Evolutionary conservation across 2,113 vertebrate genomes (phyloP).

Genomic region (Semnornis frantzii): DNA sequence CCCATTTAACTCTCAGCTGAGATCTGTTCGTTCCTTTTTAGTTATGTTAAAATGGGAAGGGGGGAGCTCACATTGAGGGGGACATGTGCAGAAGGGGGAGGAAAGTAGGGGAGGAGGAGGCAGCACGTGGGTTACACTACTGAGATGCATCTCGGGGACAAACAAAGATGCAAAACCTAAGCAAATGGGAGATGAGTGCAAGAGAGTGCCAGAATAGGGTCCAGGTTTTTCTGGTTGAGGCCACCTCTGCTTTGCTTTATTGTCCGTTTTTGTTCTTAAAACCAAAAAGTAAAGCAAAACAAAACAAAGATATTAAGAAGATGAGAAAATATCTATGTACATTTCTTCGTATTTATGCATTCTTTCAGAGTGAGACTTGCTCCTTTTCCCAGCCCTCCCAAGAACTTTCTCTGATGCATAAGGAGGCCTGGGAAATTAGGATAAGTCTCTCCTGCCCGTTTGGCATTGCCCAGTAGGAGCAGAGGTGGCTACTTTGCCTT

Average conservation of each 20-base stretch:
- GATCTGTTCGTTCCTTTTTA: conserved; percentile 79
- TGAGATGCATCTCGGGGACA: conserved; percentile 62
- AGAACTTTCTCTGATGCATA: conserved; percentile 37
- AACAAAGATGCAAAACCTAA: conserved; percentile 56
- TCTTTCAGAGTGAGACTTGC: not conserved
- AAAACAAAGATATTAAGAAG: not conserved
- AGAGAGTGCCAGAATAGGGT: not conserved
- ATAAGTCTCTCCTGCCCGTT: conserved; percentile 52
- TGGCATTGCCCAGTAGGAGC: conserved; percentile 41
- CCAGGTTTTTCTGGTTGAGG: not conserved
- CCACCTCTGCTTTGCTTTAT: conserved; percentile 54
- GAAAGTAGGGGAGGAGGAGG: not conserved
- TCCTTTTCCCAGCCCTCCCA: not conserved
- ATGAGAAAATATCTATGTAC: not conserved
- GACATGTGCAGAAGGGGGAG: not conserved
- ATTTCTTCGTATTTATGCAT: not conserved
- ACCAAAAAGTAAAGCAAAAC: not conserved
- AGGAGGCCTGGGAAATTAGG: conserved; percentile 68
- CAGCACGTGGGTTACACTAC: fast-evolving
- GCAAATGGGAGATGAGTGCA: not conserved
- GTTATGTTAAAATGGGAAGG: conserved; percentile 69
- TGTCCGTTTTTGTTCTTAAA: conserved; percentile 32
- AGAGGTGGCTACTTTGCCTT: conserved; percentile 46
- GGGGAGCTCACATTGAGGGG: conserved; percentile 55
- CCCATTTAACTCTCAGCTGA: conserved; percentile 82